Conservation (phyloP, 2,113 vertebrate genomes). For the Elaphurus davidianus region DNA sequence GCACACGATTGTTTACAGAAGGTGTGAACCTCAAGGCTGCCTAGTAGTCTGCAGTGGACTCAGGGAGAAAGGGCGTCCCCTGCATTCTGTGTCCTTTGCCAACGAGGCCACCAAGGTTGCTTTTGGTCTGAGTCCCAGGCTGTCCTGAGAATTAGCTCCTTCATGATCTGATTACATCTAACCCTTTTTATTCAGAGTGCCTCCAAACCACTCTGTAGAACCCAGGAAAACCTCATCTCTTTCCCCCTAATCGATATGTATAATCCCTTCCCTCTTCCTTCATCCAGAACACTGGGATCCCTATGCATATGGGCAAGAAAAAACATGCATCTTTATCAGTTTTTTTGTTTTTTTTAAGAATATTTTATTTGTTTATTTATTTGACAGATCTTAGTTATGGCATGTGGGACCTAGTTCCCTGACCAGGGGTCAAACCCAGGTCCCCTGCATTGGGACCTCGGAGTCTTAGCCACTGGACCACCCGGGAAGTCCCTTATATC, state of each 20-base stretch:
- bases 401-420: background rate
- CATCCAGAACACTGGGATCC: background rate
- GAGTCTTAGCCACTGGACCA: too few species aligned
- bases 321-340: background rate
- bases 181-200: background rate
- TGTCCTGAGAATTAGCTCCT: background rate
- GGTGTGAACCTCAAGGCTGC: background rate
- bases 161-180: background rate
- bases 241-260: background rate
- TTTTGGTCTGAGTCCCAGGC: background rate
- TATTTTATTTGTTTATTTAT: background rate
- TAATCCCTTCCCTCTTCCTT: background rate
- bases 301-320: background rate
- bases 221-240: background rate
- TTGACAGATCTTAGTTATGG: background rate
- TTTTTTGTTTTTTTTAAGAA: background rate
- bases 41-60: fast-evolving
- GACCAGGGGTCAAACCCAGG: background rate
- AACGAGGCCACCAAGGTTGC: background rate
- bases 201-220: background rate
- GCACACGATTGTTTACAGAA: background rate
- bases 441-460: background rate
- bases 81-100: background rate
- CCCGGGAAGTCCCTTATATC: background rate
- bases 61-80: background rate